A percentile compares a stretch with the other conserved stretches of the same genome.
Evolutionary conservation across 1,140 invertebrate species (phyloP).

Genomic region (Pectinophora gossypiella): DNA sequence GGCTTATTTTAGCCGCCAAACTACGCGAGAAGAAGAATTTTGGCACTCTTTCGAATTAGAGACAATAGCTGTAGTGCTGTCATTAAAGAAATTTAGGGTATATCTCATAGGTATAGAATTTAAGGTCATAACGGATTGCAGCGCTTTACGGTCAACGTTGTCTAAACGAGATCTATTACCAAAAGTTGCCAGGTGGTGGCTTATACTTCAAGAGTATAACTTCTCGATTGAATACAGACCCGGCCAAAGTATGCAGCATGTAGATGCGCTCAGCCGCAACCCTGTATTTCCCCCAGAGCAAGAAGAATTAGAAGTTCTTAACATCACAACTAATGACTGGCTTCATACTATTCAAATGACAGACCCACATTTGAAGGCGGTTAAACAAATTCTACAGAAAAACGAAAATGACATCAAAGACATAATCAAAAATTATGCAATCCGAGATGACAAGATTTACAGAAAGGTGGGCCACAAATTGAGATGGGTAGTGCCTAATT

Average conservation of each 20-base stretch:
- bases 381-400: neutral
- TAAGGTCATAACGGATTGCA: conserved; percentile 41
- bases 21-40: conserved; percentile 43
- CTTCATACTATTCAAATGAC: conserved; percentile 7
- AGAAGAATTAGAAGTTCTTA: neutral
- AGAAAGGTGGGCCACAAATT: neutral
- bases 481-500: conserved; percentile 18
- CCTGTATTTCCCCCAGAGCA: conserved; percentile 3
- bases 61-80: conserved; percentile 24
- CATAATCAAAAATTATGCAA: conserved; percentile 2
- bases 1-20: conserved; percentile 12
- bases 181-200: conserved; percentile 35
- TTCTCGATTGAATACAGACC: conserved; percentile 33
- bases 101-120: conserved; percentile 42
- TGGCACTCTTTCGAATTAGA: conserved; percentile 60
- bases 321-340: conserved; percentile 4
- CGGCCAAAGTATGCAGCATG: conserved; percentile 32
- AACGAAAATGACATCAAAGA: conserved; percentile 5
- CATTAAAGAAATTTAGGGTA: conserved; percentile 24
- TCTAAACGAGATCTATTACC: conserved; percentile 31
- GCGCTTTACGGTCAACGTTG: conserved; percentile 23
- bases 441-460: conserved; percentile 5
- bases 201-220: conserved; percentile 32
- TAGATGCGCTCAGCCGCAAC: conserved; percentile 36
- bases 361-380: neutral